A percentile compares a stretch with the other conserved stretches of the same genome.
Evolutionary conservation across 2,888 invertebrate genomes (phyloP).

Genomic region (Amblyjoppa proteus): DNA sequence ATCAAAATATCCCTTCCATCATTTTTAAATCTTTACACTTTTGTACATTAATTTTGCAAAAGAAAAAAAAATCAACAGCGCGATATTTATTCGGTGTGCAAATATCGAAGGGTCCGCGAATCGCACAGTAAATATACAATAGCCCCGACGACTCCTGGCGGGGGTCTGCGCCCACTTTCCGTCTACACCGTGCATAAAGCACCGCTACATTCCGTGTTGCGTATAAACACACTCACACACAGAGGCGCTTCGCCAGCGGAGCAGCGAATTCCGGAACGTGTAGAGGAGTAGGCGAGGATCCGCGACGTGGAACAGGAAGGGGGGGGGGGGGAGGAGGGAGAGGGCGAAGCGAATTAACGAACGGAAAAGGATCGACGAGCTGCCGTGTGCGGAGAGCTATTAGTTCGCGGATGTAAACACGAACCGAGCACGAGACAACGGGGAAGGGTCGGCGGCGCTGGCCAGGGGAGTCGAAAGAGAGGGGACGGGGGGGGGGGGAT

Average conservation of each 20-base stretch:
- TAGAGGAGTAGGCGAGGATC: constrained; percentile 17
- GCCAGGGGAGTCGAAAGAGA: constrained; percentile 49
- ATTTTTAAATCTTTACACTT: neutral
- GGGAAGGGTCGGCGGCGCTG: constrained; percentile 43
- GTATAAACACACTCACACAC: neutral
- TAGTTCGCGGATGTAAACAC: constrained; percentile 79
- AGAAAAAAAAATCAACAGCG: neutral
- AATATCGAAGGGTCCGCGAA: neutral
- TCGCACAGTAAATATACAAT: neutral
- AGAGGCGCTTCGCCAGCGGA: constrained; percentile 35
- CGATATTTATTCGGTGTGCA: neutral
- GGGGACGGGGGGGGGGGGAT: constrained; percentile 44
- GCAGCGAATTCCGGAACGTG: constrained; percentile 45
- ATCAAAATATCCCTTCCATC: no score
- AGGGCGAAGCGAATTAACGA: constrained; percentile 73
- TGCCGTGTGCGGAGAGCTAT: constrained; percentile 70
- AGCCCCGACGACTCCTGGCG: neutral
- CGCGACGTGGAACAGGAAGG: constrained; percentile 37
- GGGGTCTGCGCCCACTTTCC: constrained; percentile 9
- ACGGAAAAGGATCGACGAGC: constrained; percentile 69
- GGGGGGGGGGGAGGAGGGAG: constrained; percentile 54
- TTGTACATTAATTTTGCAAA: neutral
- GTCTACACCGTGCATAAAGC: constrained; percentile 22
- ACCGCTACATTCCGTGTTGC: neutral
- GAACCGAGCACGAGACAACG: constrained; percentile 59